phyloP scores from a whole-genome alignment of 2,888 invertebrate genomes.

The Sminthurides aquaticus region DNA sequence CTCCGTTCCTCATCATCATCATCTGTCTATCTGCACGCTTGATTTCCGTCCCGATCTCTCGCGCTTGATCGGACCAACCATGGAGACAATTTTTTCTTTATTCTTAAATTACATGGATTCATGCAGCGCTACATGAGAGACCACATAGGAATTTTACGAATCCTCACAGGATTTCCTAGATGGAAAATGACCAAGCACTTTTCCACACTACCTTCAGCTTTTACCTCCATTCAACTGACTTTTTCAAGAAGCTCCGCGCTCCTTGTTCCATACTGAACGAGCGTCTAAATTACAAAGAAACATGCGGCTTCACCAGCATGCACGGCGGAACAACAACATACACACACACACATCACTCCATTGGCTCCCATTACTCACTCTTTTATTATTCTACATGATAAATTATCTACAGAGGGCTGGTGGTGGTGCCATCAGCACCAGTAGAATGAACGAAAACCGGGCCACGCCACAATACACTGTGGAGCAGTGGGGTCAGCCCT shows the following conservation, averaged over 20 bases:
- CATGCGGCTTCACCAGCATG: too few relatives aligned
- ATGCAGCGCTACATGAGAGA: neutral
- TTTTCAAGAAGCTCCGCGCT: neutral
- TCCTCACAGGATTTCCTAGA: neutral
- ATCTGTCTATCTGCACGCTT: too few relatives aligned
- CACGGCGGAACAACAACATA: too few relatives aligned
- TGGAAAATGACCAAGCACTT: neutral
- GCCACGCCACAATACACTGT: too few relatives aligned
- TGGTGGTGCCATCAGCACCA: too few relatives aligned
- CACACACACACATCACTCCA: neutral
- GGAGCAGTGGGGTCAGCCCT: too few relatives aligned
- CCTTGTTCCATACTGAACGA: neutral
- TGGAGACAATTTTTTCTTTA: constrained; percentile 9
- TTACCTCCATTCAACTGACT: neutral
- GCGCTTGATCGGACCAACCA: constrained; percentile 7
- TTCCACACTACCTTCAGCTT: neutral
- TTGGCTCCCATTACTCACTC: neutral
- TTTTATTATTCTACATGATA: neutral
- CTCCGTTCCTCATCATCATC: too few relatives aligned
- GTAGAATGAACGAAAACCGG: too few relatives aligned
- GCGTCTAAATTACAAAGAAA: neutral
- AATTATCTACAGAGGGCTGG: neutral
- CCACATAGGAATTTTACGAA: neutral
- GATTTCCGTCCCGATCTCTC: constrained; percentile 4
- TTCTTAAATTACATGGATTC: neutral